phyloP scores from a whole-genome alignment of 2,888 invertebrate genomes.

The Pasiphila rectangulata region DNA sequence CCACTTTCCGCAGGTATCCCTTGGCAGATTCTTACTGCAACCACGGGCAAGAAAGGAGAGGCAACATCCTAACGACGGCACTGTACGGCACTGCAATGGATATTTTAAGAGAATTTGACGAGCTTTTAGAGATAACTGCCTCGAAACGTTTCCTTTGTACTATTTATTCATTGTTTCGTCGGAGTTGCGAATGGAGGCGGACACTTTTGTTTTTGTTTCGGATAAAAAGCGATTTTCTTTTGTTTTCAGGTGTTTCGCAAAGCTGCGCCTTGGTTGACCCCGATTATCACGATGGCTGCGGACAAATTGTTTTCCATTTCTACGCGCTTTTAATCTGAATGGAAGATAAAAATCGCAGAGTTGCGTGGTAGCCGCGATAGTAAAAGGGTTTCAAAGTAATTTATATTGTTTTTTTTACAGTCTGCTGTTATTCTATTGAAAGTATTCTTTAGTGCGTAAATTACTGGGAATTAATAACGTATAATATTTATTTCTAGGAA shows the following conservation, averaged over 20 bases:
- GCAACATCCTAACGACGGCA: no score
- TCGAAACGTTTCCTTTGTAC: conserved; percentile 69
- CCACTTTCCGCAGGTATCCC: no score
- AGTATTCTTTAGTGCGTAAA: no score
- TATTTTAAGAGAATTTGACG: conserved; percentile 67
- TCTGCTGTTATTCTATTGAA: no score
- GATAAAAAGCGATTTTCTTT: conserved; percentile 47
- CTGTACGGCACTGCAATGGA: conserved; percentile 50
- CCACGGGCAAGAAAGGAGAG: no score
- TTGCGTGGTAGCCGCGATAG: no score
- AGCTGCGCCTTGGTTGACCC: conserved; percentile 17
- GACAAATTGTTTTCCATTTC: neutral
- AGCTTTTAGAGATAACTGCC: conserved; percentile 71
- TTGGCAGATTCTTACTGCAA: no score
- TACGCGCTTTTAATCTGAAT: no score
- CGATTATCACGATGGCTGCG: conserved; percentile 1
- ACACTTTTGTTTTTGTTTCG: conserved; percentile 51
- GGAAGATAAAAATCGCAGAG: neutral
- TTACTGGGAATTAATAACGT: no score
- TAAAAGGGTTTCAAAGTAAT: no score
- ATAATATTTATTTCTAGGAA: no score
- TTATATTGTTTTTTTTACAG: no score
- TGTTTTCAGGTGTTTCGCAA: conserved; percentile 38
- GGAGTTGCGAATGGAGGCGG: conserved; percentile 48
- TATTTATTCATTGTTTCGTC: conserved; percentile 67